Percentiles rank a stretch among this genome's conserved stretches.
Evolutionary conservation across 2,797 vertebrate genomes (phyloP).

Genomic region (Lophius americanus): DNA sequence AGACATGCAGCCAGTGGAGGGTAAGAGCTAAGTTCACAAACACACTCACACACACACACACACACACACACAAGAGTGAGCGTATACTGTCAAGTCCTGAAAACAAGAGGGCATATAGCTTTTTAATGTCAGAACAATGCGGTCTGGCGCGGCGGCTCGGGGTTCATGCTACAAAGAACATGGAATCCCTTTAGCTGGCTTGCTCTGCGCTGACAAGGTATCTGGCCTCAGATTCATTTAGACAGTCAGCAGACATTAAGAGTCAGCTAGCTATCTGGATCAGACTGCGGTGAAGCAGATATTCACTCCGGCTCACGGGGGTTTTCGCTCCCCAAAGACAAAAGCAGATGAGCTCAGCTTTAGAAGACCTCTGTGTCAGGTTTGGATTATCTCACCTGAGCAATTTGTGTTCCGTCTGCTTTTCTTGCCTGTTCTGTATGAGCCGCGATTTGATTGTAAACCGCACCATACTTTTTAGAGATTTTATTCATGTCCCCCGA

Average conservation of each 20-base stretch:
- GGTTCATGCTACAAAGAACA: constrained; percentile 72
- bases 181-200: constrained; percentile 69
- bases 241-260: constrained; percentile 71
- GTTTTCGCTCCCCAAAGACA: constrained; percentile 63
- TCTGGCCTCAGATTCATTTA: constrained; percentile 69
- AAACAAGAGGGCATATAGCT: constrained; percentile 58
- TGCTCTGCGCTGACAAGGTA: constrained; percentile 67
- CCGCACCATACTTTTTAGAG: constrained; percentile 27
- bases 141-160: constrained; percentile 54
- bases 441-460: constrained; percentile 22
- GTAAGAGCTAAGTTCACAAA: constrained; percentile 48
- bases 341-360: constrained; percentile 70
- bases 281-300: constrained; percentile 61
- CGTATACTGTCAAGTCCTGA: constrained; percentile 45
- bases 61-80: constrained; percentile 32
- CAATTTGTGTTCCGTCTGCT: constrained; percentile 59
- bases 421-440: constrained; percentile 22
- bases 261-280: constrained; percentile 72
- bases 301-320: constrained; percentile 57
- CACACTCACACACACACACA: neutral
- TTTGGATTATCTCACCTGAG: constrained; percentile 64
- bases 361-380: constrained; percentile 56
- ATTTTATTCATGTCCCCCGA: constrained; percentile 35
- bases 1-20: constrained; percentile 27
- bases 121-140: constrained; percentile 67